Evolutionary conservation across 2,113 vertebrate genomes (phyloP), one percentile per base, ranked within the genome.

Genomic region (Rallus limicola): DNA sequence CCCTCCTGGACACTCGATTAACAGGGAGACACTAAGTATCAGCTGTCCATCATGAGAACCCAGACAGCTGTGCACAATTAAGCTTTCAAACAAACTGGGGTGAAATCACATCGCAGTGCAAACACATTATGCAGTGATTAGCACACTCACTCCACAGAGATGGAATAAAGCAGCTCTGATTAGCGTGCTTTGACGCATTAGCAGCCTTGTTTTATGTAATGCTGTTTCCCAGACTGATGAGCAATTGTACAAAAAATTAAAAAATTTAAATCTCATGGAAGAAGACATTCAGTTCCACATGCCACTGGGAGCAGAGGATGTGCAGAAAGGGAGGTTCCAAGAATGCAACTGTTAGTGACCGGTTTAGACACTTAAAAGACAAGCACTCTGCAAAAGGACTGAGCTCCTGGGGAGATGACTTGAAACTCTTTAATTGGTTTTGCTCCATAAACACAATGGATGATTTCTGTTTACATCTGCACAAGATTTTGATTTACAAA

Each of bases 91-190:
- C 59, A 86, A 67, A 83, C 60, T 69, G 80, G 92, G 82, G 56
- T 33, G 52, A 88, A 95, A 97, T 88, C 93, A 68, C 95, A 80
- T 46, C 56, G 75, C 83, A 88, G 72, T 94, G 92, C 88, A 97
- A 96, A 97, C 83, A 93, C 84, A 92, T 97, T 96, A 95, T 55
- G 56, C 78, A 72, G 68, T 91, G 92, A 93, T 96, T 95, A 96
- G 89, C 88, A 96, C 91, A 72, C 90, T 92, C 79, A 55, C 59
- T 52, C 70, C 34, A 58, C 29, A 80, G 23, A 95, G 97, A 91
- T 62, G 60, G 64, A 93, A 86, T 56, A 94, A 94, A 90, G 65
- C 74, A 72, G 71, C 67, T 67, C 63, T 82, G 60, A 95, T 96
- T 93, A 95, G 50, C 78, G 74, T 44, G 80, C 70, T 92, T 81